Percentiles rank a stretch among this genome's conserved stretches.
Evolutionary conservation across 2,797 vertebrate genomes (phyloP).

Genomic region (Melanotaenia pygmaea): DNA sequence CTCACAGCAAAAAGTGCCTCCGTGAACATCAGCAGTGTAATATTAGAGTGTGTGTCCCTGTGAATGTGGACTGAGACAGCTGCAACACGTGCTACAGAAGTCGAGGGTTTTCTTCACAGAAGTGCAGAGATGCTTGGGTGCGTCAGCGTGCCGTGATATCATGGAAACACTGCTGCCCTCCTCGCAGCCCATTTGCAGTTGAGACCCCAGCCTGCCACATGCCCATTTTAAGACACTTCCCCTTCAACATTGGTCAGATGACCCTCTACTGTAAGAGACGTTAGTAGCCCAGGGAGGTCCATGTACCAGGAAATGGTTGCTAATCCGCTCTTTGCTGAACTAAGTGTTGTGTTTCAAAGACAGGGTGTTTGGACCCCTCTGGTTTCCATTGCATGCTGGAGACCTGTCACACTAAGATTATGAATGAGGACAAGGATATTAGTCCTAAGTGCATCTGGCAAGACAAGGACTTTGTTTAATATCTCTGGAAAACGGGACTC

Average conservation of each 20-base stretch:
- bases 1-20: constrained; percentile 16
- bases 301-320: constrained; percentile 62
- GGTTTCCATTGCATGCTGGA: constrained; percentile 39
- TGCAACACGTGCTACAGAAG: constrained; percentile 52
- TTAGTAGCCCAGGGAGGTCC: constrained; percentile 36
- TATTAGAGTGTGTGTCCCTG: constrained; percentile 10
- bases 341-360: constrained; percentile 30
- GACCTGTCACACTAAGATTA: constrained; percentile 3
- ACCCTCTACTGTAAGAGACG: constrained; percentile 55
- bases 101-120: constrained; percentile 20
- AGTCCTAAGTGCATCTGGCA: neutral
- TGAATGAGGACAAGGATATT: neutral
- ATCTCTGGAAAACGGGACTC: neutral
- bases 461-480: constrained; percentile 22
- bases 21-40: constrained; percentile 26
- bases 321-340: constrained; percentile 58
- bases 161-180: constrained; percentile 77
- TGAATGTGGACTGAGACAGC: constrained; percentile 45
- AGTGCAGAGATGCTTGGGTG: constrained; percentile 39
- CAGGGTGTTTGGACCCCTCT: neutral
- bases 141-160: constrained; percentile 68
- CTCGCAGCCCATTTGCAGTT: constrained; percentile 36
- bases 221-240: constrained; percentile 82
- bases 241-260: constrained; percentile 57
- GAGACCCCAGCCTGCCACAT: constrained; percentile 44